These are phyloP conservation scores for Dicycla oo DNA, from an alignment of 2,888 invertebrate genomes.

Conservation along the genomic window DNA sequence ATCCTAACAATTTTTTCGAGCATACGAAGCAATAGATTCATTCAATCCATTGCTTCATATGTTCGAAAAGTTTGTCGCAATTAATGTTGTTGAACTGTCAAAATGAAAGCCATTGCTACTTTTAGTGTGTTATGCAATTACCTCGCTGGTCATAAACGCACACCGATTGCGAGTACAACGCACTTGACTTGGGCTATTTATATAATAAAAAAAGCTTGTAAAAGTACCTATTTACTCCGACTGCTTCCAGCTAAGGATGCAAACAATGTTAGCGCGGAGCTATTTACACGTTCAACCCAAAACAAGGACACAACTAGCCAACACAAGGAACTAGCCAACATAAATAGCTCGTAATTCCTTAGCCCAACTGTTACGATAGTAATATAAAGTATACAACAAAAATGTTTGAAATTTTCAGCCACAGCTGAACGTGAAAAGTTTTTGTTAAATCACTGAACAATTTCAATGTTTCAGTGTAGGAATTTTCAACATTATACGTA, in stretches of 20 bases:
- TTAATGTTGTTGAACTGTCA: too few relatives aligned
- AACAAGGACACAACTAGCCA: conserved; percentile 39
- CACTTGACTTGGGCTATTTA: too few relatives aligned
- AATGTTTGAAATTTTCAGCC: conserved; percentile 39
- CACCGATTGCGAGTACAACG: too few relatives aligned
- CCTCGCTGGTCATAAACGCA: too few relatives aligned
- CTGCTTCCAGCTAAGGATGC: conserved; percentile 42
- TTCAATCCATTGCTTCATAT: too few relatives aligned
- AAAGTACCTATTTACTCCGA: conserved; percentile 2
- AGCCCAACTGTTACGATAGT: conserved; percentile 33
- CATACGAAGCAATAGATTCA: too few relatives aligned
- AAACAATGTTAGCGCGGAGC: conserved; percentile 48
- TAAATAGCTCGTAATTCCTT: conserved; percentile 52
- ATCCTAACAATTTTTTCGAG: too few relatives aligned
- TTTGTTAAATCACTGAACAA: conserved; percentile 55
- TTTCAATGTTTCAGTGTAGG: conserved; percentile 40
- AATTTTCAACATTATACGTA: conserved; percentile 25
- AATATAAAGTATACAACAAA: conserved; percentile 38
- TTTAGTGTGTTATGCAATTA: too few relatives aligned
- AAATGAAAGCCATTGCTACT: too few relatives aligned
- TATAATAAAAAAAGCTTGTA: neutral
- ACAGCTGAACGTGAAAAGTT: conserved; percentile 39
- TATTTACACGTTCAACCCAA: conserved; percentile 49
- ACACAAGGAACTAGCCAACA: conserved; percentile 48
- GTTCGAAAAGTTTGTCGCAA: too few relatives aligned